Base-by-base conservation (phyloP, 2,888 invertebrate genomes). In the Zaprionus lineosus region DNA sequence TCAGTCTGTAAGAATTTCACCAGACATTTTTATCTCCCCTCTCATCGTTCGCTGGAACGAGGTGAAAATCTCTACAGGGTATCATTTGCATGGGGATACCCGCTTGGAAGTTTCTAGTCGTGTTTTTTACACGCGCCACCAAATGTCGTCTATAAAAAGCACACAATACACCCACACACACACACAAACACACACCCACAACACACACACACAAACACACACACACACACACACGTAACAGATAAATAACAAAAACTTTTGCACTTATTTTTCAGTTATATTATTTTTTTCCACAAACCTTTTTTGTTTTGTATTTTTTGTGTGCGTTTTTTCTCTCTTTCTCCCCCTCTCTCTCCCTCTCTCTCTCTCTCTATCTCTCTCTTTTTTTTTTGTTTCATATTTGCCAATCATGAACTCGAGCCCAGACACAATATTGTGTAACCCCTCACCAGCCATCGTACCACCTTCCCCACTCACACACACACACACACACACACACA, bases 101-200 rank as follows among this genome's bases (percentile, higher is more conserved):
- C n/a, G n/a, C n/a, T n/a, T n/a, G n/a, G n/a, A n/a, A n/a, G n/a
- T n/a, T 4, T 2, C 24, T 3, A 24, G 24, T 24, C 24, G 24
- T 4, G 5, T 19, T 3, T 24, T 48, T 58, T 68, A 61, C 83
- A 74, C 79, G 71, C 70, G 75, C 75, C 66, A 60, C 28, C 79
- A 67, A 78, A 75, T 79, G 76, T 59, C 64, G 75, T 60, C 61
- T 64, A 70, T 57, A 79, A 78, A 63, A 74, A 52, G 56, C 59
- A 21, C 58, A 60, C 61, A 41, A 52, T 28, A 47, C 29, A n/a
- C n/a, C n/a, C n/a, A n/a, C n/a, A n/a, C n/a, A n/a, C n/a, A n/a
- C n/a, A n/a, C n/a, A 52, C 43, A 62, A 51, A 41, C 43, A 56
- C 70, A 60, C 34, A 59, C 50, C 33, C 26, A 46, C 63, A 78